These are phyloP conservation scores for Meliscaeva auricollis DNA, from an alignment of 2,888 invertebrate species.

Conservation along the genomic window DNA sequence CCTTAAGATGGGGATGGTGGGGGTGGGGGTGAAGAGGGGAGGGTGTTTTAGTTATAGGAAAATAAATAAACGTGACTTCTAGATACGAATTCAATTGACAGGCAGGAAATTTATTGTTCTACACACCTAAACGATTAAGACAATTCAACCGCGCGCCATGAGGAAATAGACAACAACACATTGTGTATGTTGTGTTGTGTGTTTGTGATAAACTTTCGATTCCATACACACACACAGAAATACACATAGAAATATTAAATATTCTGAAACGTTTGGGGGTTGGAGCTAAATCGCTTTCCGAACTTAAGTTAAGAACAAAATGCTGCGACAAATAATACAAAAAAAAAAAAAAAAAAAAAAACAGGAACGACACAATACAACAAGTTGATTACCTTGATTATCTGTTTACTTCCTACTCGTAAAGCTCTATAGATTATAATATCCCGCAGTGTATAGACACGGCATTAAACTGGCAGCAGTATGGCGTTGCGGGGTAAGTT, in stretches of 20 bases:
- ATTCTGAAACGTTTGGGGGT: slow-evolving; percentile 56
- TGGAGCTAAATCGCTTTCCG: slow-evolving; percentile 52
- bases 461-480: slow-evolving; percentile 46
- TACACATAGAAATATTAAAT: neutral
- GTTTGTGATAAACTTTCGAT: slow-evolving; percentile 69
- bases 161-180: slow-evolving; percentile 59
- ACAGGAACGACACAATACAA: slow-evolving; percentile 70
- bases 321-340: slow-evolving; percentile 48
- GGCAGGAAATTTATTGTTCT: slow-evolving; percentile 76
- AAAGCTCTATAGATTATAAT: slow-evolving; percentile 70
- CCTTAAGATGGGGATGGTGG: neutral
- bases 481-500: slow-evolving; percentile 31
- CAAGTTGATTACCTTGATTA: slow-evolving; percentile 76
- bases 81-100: slow-evolving; percentile 73
- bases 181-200: neutral
- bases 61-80: slow-evolving; percentile 70
- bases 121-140: slow-evolving; percentile 74
- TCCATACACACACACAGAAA: slow-evolving; percentile 36
- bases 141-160: slow-evolving; percentile 68
- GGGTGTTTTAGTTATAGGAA: slow-evolving; percentile 1
- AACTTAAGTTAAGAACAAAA: slow-evolving; percentile 68
- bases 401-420: slow-evolving; percentile 76
- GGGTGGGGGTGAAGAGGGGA: neutral
- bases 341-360: slow-evolving; percentile 39
- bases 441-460: slow-evolving; percentile 48